Conservation (phyloP, 2,113 vertebrate species). For the Tichodroma muraria region DNA sequence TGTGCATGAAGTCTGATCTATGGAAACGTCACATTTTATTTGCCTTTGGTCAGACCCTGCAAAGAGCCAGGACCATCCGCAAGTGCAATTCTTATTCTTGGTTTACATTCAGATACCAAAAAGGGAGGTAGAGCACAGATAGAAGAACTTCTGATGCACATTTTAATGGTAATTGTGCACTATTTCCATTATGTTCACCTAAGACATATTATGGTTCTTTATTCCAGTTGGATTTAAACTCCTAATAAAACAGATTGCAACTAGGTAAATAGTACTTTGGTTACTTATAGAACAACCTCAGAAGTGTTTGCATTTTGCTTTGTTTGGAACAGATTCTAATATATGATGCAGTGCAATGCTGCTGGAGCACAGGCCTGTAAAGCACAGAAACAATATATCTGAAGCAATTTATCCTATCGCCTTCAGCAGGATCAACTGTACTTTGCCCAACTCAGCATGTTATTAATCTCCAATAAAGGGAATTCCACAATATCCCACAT, state of each 20-base stretch:
- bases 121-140: not conserved
- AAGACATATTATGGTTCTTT: not conserved
- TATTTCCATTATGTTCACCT: not conserved
- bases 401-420: not conserved
- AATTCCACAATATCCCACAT: not conserved
- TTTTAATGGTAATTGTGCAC: not conserved
- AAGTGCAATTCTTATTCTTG: not conserved
- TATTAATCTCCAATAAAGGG: not conserved
- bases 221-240: not conserved
- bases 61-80: not conserved
- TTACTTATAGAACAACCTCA: not conserved
- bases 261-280: not conserved
- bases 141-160: not conserved
- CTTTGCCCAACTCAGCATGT: not conserved
- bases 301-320: not conserved
- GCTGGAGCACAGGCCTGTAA: not conserved
- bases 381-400: not conserved
- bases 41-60: not conserved
- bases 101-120: not conserved
- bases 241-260: not conserved
- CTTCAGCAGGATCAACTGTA: not conserved
- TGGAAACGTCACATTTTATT: not conserved
- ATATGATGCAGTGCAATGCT: not conserved
- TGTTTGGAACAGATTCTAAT: not conserved
- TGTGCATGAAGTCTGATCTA: not conserved